Conservation (phyloP, 2,797 vertebrate genomes). For the Mallotus villosus region DNA sequence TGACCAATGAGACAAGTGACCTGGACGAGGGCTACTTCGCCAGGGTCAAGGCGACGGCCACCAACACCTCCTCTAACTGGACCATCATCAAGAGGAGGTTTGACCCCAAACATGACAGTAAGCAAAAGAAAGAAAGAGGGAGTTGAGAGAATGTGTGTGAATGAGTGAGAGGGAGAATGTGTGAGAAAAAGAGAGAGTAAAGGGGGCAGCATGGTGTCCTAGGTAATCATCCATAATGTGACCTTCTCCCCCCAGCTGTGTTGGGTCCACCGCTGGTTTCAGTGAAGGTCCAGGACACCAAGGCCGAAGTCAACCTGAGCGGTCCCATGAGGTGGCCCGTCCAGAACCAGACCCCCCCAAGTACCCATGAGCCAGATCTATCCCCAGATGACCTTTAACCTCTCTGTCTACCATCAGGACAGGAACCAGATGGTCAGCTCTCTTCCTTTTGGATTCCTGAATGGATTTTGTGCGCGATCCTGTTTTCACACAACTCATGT, state of each 20-base stretch:
- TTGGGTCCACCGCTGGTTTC: constrained; percentile 70
- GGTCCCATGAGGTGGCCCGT: constrained; percentile 69
- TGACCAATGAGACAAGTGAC: constrained; percentile 66
- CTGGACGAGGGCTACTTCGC: constrained; percentile 59
- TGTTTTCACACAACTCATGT: too few relatives aligned
- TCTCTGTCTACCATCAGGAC: constrained; percentile 54
- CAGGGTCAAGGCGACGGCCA: constrained; percentile 58
- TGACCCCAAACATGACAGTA: constrained; percentile 68
- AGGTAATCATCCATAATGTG: background rate
- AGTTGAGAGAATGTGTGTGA: background rate
- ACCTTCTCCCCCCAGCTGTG: constrained; percentile 49
- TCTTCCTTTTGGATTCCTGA: constrained; percentile 2
- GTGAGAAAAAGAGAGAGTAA: background rate
- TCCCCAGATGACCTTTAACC: constrained; percentile 62
- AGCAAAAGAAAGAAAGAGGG: constrained; percentile 42
- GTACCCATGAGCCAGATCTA: constrained; percentile 60
- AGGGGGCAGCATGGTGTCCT: background rate
- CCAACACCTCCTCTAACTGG: constrained; percentile 59
- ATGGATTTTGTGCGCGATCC: background rate
- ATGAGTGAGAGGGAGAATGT: background rate
- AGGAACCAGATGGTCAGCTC: constrained; percentile 43
- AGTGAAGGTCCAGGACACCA: constrained; percentile 50
- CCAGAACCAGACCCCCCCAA: constrained; percentile 31
- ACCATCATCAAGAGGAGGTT: constrained; percentile 52
- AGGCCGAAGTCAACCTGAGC: constrained; percentile 52